These are phyloP conservation scores for Chamaetylas fuelleborni DNA, from an alignment of 2,113 vertebrate species.

Conservation along the genomic window DNA sequence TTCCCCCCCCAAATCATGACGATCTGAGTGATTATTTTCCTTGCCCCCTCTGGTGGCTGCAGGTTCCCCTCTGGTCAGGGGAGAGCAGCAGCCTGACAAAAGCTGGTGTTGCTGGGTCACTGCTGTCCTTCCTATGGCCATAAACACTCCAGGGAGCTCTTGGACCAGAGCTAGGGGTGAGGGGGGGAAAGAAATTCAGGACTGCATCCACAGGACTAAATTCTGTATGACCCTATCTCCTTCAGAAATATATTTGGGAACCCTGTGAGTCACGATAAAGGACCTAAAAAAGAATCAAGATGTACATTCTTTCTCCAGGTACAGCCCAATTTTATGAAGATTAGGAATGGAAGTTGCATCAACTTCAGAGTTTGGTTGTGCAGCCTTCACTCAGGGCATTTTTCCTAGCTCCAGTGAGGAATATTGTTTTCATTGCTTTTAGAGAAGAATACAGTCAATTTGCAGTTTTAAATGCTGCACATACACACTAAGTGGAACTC, in stretches of 20 bases:
- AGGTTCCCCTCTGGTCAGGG: background rate
- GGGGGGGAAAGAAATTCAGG: background rate
- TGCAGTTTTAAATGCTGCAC: background rate
- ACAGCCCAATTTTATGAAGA: background rate
- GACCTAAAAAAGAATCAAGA: background rate
- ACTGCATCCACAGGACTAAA: background rate
- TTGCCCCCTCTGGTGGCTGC: background rate
- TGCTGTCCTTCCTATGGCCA: background rate
- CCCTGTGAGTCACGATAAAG: background rate
- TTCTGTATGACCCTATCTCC: background rate
- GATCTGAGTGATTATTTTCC: background rate
- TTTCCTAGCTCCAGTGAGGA: background rate
- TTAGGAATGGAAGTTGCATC: background rate
- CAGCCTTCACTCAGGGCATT: background rate
- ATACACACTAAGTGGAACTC: background rate
- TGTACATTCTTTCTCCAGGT: background rate
- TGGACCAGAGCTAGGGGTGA: background rate
- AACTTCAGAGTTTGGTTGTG: background rate
- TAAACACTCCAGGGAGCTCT: background rate
- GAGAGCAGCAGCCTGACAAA: background rate
- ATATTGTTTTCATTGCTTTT: background rate
- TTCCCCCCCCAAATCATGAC: background rate
- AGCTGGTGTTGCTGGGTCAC: background rate
- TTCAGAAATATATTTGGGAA: background rate
- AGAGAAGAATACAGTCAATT: background rate